Evolutionary conservation across 2,797 vertebrate genomes (phyloP), one percentile per base, ranked within the genome.

Genomic region (Hippocampus kuda): DNA sequence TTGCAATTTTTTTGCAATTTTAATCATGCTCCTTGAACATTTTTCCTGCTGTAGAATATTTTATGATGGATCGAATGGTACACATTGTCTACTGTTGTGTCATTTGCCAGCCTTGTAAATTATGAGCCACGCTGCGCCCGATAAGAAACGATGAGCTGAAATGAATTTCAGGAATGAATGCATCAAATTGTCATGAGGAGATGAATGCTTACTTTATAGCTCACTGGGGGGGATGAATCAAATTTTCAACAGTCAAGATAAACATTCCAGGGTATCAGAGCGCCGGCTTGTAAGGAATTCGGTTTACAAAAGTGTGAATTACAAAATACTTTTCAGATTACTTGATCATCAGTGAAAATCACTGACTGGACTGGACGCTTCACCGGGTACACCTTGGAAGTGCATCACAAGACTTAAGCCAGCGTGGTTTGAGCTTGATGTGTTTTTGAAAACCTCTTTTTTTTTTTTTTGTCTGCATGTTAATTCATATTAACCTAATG

Each of bases 21-120:
- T 72, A 80, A 84, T 80, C 82, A 77, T 68, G 83, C 22, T 56
- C 87, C 89, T 86, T 80, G 66, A 41, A 54, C 78, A 68, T 42
- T 51, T 76, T 68, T 67, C 34, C 70, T 34, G 41, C 24, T 69
- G 62, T 75, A 70, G 0, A 7, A 73, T 34, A 72, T n/a, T 67
- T 66, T 70, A 70, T 64, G 68, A 56, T 30, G 56, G 8, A n/a
- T 46, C 51, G 73, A 80, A 66, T 16, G 62, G 46, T 46, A n/a
- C 34, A 8, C 46, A 7, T 67, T 68, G 15, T 16, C 42, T 65
- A 65, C 53, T 56, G 10, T 13, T 26, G n/a, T 24, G 53, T 48
- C 13, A 65, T 56, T 27, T 42, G 1, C 24, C 42, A 48, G 2
- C 6, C 6, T 0, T 65, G 75, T 86, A 77, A 81, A 76, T 82